These are phyloP conservation scores for Actinia tenebrosa DNA, from an alignment of 64 coral and sea anemone species.

Conservation along the genomic window DNA sequence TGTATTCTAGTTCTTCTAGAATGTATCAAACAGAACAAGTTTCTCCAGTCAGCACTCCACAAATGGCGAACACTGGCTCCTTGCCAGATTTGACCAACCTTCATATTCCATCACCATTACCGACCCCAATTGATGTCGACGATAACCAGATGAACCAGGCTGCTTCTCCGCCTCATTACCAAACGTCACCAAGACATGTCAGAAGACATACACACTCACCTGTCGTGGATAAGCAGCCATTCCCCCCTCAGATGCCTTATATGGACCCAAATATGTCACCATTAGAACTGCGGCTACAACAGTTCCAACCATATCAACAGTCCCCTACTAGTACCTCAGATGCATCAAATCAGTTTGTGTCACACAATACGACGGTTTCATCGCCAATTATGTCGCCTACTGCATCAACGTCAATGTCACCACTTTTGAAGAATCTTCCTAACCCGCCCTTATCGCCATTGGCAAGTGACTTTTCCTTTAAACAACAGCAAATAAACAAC, in stretches of 20 bases:
- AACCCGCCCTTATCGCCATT: conserved; percentile 29
- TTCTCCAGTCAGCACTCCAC: conserved; percentile 15
- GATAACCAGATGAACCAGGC: conserved; percentile 45
- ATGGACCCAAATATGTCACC: conserved; percentile 42
- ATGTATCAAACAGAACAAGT: conserved; percentile 45
- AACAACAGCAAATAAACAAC: conserved; percentile 39
- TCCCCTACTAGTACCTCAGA: conserved; percentile 16
- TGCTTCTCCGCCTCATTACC: conserved; percentile 43
- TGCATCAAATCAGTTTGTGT: conserved; percentile 38
- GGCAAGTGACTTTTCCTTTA: conserved; percentile 21
- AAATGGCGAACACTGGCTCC: conserved; percentile 55
- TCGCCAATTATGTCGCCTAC: conserved; percentile 53
- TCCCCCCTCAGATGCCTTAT: conserved; percentile 21
- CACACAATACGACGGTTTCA: conserved; percentile 37
- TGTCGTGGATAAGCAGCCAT: conserved; percentile 34
- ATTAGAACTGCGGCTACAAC: conserved; percentile 49
- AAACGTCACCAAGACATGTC: conserved; percentile 29
- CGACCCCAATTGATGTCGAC: conserved; percentile 49
- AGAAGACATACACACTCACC: conserved; percentile 38
- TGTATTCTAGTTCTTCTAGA: conserved; percentile 2
- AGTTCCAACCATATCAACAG: conserved; percentile 55
- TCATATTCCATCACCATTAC: conserved; percentile 69
- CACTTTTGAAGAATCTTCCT: conserved; percentile 48
- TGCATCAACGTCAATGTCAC: conserved; percentile 39
- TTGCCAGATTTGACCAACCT: conserved; percentile 74